Evolutionary conservation across 2,888 invertebrate species (phyloP).

Genomic region (Anorthoa munda): DNA sequence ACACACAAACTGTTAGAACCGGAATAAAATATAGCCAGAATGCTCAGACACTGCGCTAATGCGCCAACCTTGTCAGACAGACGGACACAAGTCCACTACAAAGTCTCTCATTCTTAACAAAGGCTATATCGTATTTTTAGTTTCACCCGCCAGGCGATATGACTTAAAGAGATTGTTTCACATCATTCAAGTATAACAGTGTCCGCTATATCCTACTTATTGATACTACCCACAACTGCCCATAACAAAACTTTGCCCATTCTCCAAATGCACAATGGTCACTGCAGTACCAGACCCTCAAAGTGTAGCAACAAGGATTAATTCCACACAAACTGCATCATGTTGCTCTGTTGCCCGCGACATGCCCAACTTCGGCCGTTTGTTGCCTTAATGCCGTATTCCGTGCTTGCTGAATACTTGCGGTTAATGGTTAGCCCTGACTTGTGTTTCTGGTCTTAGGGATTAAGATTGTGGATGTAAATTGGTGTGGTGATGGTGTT

Average conservation of each 20-base stretch:
- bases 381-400: constrained; percentile 62
- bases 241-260: constrained; percentile 32
- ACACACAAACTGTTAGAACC: too few relatives aligned
- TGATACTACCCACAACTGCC: background rate
- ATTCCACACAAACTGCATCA: constrained; percentile 74
- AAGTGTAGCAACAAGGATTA: constrained; percentile 79
- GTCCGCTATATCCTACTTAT: background rate
- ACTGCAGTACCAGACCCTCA: constrained; percentile 41
- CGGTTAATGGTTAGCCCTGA: constrained; percentile 56
- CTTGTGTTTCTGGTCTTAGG: constrained; percentile 36
- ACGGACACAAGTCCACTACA: too few relatives aligned
- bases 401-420: constrained; percentile 46
- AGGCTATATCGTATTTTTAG: background rate
- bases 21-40: too few relatives aligned
- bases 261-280: constrained; percentile 17
- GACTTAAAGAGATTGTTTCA: too few relatives aligned
- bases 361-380: constrained; percentile 69
- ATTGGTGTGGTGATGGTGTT: background rate
- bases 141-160: too few relatives aligned
- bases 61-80: too few relatives aligned
- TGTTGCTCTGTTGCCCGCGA: constrained; percentile 54
- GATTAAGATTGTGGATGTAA: constrained; percentile 38
- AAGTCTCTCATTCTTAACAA: background rate
- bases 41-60: too few relatives aligned
- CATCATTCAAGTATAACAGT: background rate